Percentiles rank a stretch among this genome's conserved stretches.
Conservation (phyloP, 53 echinoderm and acorn worm species). For the Luidia sarsii region DNA sequence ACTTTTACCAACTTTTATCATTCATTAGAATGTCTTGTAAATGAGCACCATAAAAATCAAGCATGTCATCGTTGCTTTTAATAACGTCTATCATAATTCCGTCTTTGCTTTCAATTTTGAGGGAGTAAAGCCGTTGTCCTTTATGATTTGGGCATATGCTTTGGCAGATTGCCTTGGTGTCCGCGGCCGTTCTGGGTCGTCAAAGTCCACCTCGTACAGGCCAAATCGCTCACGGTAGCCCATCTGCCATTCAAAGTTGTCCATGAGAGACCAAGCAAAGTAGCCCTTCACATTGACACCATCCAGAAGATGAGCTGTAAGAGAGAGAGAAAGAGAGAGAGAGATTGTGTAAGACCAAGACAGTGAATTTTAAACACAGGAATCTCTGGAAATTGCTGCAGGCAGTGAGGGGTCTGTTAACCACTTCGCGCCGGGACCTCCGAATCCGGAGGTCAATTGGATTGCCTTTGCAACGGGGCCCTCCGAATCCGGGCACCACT, state of each 20-base stretch:
- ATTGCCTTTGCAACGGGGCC: too few relatives aligned
- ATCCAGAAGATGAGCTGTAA: slow-evolving; percentile 70
- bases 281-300: slow-evolving; percentile 83
- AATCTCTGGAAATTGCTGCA: too few relatives aligned
- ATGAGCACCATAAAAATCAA: too few relatives aligned
- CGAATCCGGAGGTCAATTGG: too few relatives aligned
- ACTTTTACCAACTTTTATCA: too few relatives aligned
- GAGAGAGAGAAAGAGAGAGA: not conserved
- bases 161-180: slow-evolving; percentile 66
- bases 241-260: slow-evolving; percentile 88
- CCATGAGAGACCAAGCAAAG: slow-evolving; percentile 92
- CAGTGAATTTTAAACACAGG: not conserved
- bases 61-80: not conserved
- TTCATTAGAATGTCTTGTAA: too few relatives aligned
- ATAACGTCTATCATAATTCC: not conserved
- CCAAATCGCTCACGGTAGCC: slow-evolving; percentile 77
- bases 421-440: too few relatives aligned
- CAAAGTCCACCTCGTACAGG: slow-evolving; percentile 80
- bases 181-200: slow-evolving; percentile 74
- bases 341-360: not conserved
- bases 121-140: slow-evolving; percentile 71
- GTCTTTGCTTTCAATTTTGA: not conserved
- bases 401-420: too few relatives aligned
- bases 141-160: slow-evolving; percentile 69
- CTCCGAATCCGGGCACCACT: too few relatives aligned